These are phyloP conservation scores for Galleria mellonella DNA, from an alignment of 1,140 invertebrate species.

Conservation along the genomic window DNA sequence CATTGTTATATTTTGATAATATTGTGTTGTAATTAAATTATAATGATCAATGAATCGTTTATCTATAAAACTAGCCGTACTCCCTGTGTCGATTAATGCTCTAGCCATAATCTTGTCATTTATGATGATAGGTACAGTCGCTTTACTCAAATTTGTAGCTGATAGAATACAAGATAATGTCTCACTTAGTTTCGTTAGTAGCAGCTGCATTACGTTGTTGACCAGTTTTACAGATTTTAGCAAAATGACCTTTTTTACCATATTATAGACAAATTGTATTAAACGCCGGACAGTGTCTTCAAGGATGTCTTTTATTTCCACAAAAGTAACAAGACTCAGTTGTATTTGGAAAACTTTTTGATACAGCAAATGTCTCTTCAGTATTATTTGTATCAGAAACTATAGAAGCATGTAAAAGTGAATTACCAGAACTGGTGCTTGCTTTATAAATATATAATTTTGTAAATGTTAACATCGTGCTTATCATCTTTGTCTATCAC, in stretches of 20 bases:
- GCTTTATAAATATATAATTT: too few species aligned
- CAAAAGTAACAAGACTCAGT: slow-evolving; percentile 23
- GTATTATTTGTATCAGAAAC: too few species aligned
- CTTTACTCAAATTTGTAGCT: background rate
- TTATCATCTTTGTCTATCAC: too few species aligned
- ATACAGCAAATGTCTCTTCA: too few species aligned
- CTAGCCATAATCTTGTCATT: background rate
- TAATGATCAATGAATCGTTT: slow-evolving; percentile 3
- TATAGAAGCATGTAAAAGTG: too few species aligned
- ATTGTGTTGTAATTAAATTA: slow-evolving; percentile 9
- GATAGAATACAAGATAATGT: background rate
- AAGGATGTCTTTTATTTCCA: slow-evolving; percentile 9
- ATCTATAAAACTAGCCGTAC: slow-evolving; percentile 17
- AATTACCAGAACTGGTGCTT: too few species aligned
- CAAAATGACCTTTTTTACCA: slow-evolving; percentile 16
- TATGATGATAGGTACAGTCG: background rate
- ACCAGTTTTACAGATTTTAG: slow-evolving; percentile 9
- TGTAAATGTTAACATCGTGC: too few species aligned
- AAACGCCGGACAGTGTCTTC: slow-evolving; percentile 14
- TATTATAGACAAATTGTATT: slow-evolving; percentile 11
- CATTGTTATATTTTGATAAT: slow-evolving; percentile 11
- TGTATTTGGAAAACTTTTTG: too few species aligned
- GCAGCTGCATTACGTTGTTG: background rate
- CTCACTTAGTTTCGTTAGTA: background rate
- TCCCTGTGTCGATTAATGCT: slow-evolving; percentile 21